Conservation (phyloP, 2,888 invertebrate genomes). For the Stenolophus ochropezus region DNA sequence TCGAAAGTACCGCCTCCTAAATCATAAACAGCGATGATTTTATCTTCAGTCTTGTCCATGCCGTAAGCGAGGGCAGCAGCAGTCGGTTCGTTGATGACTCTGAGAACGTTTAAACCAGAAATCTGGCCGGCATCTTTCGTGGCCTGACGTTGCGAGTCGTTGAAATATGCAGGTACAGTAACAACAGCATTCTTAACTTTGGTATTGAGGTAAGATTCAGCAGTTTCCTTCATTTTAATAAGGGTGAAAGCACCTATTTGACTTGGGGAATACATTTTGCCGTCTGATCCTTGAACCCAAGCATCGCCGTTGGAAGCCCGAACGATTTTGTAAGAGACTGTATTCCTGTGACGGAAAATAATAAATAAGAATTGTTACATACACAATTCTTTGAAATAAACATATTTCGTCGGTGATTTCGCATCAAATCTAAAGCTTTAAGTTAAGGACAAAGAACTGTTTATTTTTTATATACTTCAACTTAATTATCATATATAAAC, state of each 20-base stretch:
- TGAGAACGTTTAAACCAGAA: conserved; percentile 92
- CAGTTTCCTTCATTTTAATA: conserved; percentile 98
- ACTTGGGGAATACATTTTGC: conserved; percentile 98
- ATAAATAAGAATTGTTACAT: conserved; percentile 55
- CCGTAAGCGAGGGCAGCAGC: conserved; percentile 99
- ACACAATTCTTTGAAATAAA: too few relatives aligned
- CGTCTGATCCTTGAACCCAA: conserved; percentile 96
- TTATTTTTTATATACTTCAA: too few relatives aligned
- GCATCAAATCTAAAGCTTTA: too few relatives aligned
- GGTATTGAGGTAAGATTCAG: conserved; percentile 93
- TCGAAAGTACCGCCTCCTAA: conserved; percentile 99
- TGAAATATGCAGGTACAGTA: conserved; percentile 99
- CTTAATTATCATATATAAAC: too few relatives aligned
- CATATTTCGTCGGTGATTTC: too few relatives aligned
- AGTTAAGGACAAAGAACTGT: too few relatives aligned
- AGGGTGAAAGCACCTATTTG: conserved; percentile 98
- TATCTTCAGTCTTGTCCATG: conserved; percentile 96
- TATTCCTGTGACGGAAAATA: conserved; percentile 79
- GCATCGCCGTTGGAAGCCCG: conserved; percentile 98
- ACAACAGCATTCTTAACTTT: conserved; percentile 97
- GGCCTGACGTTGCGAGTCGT: conserved; percentile 98
- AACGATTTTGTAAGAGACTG: conserved; percentile 96
- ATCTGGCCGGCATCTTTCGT: conserved; percentile 99
- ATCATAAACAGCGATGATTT: conserved; percentile 98
- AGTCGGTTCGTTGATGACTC: conserved; percentile 99